Evolutionary conservation across 2,113 vertebrate species (phyloP).

Genomic region (Plotosus lineatus): DNA sequence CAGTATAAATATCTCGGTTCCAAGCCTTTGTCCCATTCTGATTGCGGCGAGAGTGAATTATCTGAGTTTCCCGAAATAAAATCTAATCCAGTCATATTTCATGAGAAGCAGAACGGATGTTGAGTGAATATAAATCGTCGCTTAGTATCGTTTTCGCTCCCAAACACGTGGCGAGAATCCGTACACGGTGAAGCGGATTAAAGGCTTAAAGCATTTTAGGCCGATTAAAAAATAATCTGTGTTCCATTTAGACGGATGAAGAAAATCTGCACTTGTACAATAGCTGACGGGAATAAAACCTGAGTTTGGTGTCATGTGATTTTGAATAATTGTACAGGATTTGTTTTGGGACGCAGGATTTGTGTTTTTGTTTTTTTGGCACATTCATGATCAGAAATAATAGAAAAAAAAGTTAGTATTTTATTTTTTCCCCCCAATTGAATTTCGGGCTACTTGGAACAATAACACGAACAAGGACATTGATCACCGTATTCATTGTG

Average conservation of each 20-base stretch:
- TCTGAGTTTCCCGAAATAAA: background rate
- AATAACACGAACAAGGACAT: too few relatives aligned
- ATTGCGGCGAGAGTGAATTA: background rate
- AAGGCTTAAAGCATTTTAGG: conserved; percentile 1
- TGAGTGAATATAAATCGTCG: background rate
- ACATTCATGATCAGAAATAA: background rate
- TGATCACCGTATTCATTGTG: too few relatives aligned
- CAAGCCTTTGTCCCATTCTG: background rate
- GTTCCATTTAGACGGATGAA: background rate
- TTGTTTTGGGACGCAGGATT: too few relatives aligned
- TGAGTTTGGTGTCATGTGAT: background rate
- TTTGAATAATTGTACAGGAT: background rate
- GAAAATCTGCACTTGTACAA: background rate
- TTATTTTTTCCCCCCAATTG: too few relatives aligned
- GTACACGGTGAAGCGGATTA: background rate
- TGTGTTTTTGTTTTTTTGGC: background rate
- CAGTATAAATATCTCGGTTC: background rate
- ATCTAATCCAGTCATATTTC: too few relatives aligned
- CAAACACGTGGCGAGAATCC: background rate
- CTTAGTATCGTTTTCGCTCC: background rate
- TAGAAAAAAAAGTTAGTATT: too few relatives aligned
- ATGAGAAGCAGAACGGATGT: background rate
- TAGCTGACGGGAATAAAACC: background rate
- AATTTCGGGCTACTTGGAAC: too few relatives aligned
- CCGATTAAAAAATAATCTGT: background rate